Conservation (phyloP, 2,797 vertebrate species). For the Cichlasoma orientale region DNA sequence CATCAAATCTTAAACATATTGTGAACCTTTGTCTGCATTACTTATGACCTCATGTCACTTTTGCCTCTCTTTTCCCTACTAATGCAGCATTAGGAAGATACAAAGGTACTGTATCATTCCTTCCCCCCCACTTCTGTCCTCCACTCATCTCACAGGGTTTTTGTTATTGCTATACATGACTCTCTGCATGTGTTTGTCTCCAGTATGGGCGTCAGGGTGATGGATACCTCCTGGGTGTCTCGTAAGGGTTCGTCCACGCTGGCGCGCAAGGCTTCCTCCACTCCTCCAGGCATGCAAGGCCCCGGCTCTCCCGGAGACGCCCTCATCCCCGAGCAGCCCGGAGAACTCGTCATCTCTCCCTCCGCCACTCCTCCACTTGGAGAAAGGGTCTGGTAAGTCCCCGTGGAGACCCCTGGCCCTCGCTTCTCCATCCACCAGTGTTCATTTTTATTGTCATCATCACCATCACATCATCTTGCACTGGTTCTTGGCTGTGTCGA, state of each 20-base stretch:
- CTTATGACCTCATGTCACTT: conserved; percentile 64
- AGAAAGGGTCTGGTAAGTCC: conserved; percentile 90
- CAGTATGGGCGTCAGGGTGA: conserved; percentile 98
- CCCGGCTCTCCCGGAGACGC: conserved; percentile 86
- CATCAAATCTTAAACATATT: conserved; percentile 15
- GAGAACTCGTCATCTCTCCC: conserved; percentile 82
- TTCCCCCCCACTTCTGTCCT: conserved; percentile 26
- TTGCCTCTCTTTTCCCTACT: conserved; percentile 75
- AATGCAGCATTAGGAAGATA: conserved; percentile 99
- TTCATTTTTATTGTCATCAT: conserved; percentile 31
- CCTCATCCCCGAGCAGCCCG: conserved; percentile 87
- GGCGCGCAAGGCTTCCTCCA: conserved; percentile 87
- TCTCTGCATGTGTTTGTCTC: conserved; percentile 32
- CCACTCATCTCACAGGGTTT: background rate
- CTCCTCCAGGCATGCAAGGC: conserved; percentile 87
- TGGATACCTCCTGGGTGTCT: conserved; percentile 99
- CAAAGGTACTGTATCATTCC: conserved; percentile 91
- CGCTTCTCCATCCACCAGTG: conserved; percentile 15
- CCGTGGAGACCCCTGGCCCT: conserved; percentile 9
- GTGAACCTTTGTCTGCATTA: conserved; percentile 45
- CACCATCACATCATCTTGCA: conserved; percentile 41
- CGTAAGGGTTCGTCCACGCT: conserved; percentile 89
- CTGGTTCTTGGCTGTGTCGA: conserved; percentile 28
- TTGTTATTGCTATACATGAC: conserved; percentile 1
- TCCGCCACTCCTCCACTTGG: conserved; percentile 83